Base-by-base conservation (phyloP, 64 coral and sea anemone genomes). In the Stichodactyla mertensii region DNA sequence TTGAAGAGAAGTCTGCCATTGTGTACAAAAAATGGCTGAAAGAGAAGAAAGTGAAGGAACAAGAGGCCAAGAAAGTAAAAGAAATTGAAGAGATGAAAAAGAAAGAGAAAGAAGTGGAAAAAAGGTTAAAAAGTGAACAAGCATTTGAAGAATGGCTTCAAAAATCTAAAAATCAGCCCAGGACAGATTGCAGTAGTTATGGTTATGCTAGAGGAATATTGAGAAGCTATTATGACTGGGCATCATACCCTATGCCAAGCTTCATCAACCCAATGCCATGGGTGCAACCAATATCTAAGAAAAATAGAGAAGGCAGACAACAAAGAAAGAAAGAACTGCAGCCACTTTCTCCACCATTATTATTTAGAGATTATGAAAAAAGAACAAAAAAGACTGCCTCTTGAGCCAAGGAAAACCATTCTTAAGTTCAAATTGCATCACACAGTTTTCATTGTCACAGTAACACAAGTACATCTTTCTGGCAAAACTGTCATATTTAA, bases 181-280 rank as follows among this genome's bases (percentile, higher is more conserved):
- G 52, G 84, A 67, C 69, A 52, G 86, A 92, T 64, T 87, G 86
- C 57, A 84, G 89, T 57, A 95, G 85, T 57, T 95, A 87, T 89
- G 89, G 93, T 57, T 92, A 95, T 55, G 86, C 89, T 7, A 86
- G 89, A 52, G 93, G 88, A 51, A 82, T 89, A 71, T 85, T 96
- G 52, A 92, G 78, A 15, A 88, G 91, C 12, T 96, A 90, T 87
- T 96, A 96, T 64, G 91, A 96, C 11, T 96, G 94, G 94, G 94
- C 87, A 6, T 96, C 94, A 23, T 96, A 96, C 64, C 94, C 94
- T 10, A 84, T 83, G 19, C 94, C 94, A 5, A 96, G 88, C 61
- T 96, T 93, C 55, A 85, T 78, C 16, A 96, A 96, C 82, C 94
- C 94, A 15, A 88, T 96, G 70, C 94, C 94, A 9, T 96, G 94